These are phyloP conservation scores for Monopterus albus DNA, from an alignment of 2,113 vertebrate genomes.

Conservation along the genomic window DNA sequence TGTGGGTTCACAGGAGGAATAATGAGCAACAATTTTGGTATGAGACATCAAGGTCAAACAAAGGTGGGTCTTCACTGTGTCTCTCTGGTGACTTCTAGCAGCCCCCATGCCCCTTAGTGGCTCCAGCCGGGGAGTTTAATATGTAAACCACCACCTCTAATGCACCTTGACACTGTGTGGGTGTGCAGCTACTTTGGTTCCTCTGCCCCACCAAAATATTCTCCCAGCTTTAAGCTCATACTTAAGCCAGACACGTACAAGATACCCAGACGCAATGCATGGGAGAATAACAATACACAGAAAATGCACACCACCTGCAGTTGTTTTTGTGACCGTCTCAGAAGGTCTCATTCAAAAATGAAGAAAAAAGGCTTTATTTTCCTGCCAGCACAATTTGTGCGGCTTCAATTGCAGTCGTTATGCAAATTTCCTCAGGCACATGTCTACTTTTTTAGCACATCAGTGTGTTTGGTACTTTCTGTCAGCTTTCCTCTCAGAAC, in stretches of 20 bases:
- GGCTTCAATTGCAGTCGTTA: too few species aligned
- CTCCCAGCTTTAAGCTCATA: conserved; percentile 47
- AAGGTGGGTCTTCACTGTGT: not conserved
- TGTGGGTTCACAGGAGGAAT: not conserved
- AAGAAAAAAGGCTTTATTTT: too few species aligned
- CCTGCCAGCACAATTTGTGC: too few species aligned
- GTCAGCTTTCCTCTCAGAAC: too few species aligned
- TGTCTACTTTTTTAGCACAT: too few species aligned
- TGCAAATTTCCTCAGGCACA: too few species aligned
- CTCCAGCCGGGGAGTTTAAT: conserved; percentile 5
- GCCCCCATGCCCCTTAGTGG: conserved; percentile 8
- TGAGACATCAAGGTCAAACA: conserved; percentile 14
- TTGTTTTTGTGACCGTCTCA: not conserved
- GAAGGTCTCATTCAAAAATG: conserved; percentile 1
- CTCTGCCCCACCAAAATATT: conserved; percentile 20
- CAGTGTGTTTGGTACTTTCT: too few species aligned
- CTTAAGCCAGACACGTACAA: conserved; percentile 7
- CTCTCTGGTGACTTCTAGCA: not conserved
- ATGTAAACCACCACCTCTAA: conserved; percentile 28
- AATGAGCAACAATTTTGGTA: not conserved
- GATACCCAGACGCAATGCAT: not conserved
- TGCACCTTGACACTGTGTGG: conserved; percentile 19
- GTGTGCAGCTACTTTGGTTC: conserved; percentile 19
- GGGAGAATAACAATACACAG: not conserved
- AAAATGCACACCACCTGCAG: not conserved